These are phyloP conservation scores for Hydrozoanthus tunicans DNA, from an alignment of 64 coral and sea anemone species.

Conservation along the genomic window DNA sequence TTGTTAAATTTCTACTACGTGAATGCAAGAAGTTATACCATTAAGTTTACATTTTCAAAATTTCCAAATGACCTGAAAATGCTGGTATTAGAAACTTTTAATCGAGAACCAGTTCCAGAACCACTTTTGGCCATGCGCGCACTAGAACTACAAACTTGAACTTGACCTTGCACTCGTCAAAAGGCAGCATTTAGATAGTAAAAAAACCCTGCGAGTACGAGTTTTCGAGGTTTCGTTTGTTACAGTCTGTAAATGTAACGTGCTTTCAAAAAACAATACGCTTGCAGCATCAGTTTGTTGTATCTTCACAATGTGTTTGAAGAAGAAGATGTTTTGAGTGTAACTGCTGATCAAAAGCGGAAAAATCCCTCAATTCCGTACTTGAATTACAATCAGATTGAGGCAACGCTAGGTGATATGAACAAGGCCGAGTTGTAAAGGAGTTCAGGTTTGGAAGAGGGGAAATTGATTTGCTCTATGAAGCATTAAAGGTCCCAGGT, in stretches of 20 bases:
- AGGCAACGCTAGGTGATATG: slow-evolving; percentile 1
- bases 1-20: slow-evolving; percentile 1
- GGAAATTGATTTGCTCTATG: slow-evolving; percentile 37
- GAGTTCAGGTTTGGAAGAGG: slow-evolving; percentile 44
- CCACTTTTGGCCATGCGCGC: too few relatives aligned
- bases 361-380: slow-evolving; percentile 55
- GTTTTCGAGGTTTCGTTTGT: too few relatives aligned
- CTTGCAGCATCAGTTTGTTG: slow-evolving; percentile 10
- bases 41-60: slow-evolving; percentile 63
- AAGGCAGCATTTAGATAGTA: too few relatives aligned
- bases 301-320: slow-evolving; percentile 46
- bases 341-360: slow-evolving; percentile 7
- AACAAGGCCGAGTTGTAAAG: slow-evolving; percentile 7
- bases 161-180: too few relatives aligned
- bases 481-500: slow-evolving; percentile 52
- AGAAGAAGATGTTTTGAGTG: slow-evolving; percentile 39
- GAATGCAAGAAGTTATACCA: slow-evolving; percentile 7
- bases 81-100: slow-evolving; percentile 3
- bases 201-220: too few relatives aligned
- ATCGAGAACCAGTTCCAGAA: too few relatives aligned
- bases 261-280: slow-evolving; percentile 63
- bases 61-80: slow-evolving; percentile 72
- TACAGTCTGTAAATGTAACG: not conserved
- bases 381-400: slow-evolving; percentile 45
- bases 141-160: too few relatives aligned